These are phyloP conservation scores for Anorthoa munda DNA, from an alignment of 2,888 invertebrate genomes.

Conservation along the genomic window DNA sequence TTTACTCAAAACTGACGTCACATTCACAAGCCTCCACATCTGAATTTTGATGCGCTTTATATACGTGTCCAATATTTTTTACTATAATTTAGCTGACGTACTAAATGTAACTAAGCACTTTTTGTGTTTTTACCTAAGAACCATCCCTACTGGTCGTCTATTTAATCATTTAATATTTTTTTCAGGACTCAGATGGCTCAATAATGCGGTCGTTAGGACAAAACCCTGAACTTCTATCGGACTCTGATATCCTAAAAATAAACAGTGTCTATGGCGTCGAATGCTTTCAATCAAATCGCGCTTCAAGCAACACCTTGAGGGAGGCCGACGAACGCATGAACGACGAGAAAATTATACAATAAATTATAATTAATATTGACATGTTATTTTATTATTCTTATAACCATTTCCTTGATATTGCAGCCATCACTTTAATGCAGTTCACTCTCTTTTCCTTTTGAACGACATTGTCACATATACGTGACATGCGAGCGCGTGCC, in stretches of 20 bases:
- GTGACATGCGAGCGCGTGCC: no score
- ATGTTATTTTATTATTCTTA: background rate
- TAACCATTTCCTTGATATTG: background rate
- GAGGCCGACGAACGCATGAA: accelerated
- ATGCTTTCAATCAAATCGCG: conserved; percentile 69
- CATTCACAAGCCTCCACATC: no score
- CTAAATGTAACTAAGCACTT: no score
- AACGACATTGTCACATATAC: no score
- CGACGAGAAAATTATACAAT: background rate
- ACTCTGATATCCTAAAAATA: conserved; percentile 82
- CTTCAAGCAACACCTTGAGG: background rate
- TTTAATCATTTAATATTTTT: conserved; percentile 9
- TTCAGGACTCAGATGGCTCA: conserved; percentile 83
- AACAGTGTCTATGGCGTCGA: conserved; percentile 83
- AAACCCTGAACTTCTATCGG: conserved; percentile 77
- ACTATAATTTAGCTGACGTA: no score
- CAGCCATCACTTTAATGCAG: background rate
- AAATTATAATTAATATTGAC: conserved; percentile 4
- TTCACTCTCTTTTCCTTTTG: no score
- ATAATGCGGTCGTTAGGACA: conserved; percentile 83
- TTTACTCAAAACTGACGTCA: no score
- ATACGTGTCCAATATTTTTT: no score
- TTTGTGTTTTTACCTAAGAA: no score
- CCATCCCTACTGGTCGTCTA: no score
- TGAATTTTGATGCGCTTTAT: no score